A percentile compares a stretch with the other conserved stretches of the same genome.
Evolutionary conservation across 2,113 vertebrate genomes (phyloP).

Genomic region (Hystrix brachyura): DNA sequence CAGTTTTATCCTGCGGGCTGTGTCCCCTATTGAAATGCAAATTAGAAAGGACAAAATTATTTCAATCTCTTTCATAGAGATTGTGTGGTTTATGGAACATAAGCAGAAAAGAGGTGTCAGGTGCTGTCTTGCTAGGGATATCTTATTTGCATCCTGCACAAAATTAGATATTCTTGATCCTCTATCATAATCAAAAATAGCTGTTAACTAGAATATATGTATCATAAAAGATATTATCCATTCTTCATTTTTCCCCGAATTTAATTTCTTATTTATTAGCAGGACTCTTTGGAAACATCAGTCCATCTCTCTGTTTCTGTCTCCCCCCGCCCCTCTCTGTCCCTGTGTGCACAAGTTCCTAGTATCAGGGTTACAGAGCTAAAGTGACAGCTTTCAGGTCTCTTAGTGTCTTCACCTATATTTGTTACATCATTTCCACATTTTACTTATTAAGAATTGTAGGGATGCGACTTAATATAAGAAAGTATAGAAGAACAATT

Average conservation of each 20-base stretch:
- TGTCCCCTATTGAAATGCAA: not conserved
- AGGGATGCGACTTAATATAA: not conserved
- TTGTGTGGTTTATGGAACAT: not conserved
- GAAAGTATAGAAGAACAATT: not conserved
- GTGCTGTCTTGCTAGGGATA: not conserved
- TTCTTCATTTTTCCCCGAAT: not conserved
- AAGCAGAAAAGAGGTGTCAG: not conserved
- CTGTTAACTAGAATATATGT: not conserved
- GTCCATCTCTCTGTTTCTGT: not conserved
- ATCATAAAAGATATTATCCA: not conserved
- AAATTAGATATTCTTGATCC: not conserved
- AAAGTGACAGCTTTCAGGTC: not conserved
- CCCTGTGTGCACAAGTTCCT: not conserved
- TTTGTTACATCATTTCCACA: not conserved
- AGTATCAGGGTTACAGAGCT: not conserved
- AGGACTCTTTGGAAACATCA: not conserved
- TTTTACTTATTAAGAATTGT: not conserved
- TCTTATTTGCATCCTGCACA: not conserved
- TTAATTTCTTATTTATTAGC: not conserved
- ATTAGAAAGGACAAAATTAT: not conserved
- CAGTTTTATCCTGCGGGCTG: not conserved
- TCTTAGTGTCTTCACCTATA: not conserved
- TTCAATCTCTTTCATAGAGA: not conserved
- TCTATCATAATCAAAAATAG: not conserved
- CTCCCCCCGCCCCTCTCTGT: not conserved